Conservation (phyloP, 2,113 vertebrate genomes). For the Nanorana parkeri region DNA sequence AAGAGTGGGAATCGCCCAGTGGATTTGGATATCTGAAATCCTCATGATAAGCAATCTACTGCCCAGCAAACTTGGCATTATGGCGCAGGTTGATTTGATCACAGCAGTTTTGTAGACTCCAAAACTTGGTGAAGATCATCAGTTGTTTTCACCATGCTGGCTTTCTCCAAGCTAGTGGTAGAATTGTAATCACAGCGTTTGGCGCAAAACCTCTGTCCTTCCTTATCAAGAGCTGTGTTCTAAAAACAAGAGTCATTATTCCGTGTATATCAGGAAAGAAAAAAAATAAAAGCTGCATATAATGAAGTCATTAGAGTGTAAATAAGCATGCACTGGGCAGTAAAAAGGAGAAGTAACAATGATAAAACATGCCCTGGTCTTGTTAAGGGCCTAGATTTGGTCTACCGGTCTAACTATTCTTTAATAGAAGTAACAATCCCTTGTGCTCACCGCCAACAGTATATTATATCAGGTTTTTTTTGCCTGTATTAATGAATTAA, state of each 20-base stretch:
- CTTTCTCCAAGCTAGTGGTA: conserved; percentile 61
- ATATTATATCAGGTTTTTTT: too few species aligned
- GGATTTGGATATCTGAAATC: conserved; percentile 59
- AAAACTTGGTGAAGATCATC: conserved; percentile 56
- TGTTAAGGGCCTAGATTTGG: too few species aligned
- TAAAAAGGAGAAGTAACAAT: conserved; percentile 76
- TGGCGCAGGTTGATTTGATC: conserved; percentile 63
- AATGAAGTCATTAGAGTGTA: too few species aligned
- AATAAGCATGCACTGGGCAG: conserved; percentile 67
- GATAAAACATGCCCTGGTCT: neutral
- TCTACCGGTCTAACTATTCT: too few species aligned
- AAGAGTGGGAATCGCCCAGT: neutral
- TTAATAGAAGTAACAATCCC: too few species aligned
- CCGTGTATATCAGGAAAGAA: conserved; percentile 22
- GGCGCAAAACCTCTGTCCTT: conserved; percentile 82
- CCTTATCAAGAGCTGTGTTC: conserved; percentile 98
- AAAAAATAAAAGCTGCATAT: too few species aligned
- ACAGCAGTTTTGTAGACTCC: conserved; percentile 61
- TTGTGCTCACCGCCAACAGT: too few species aligned
- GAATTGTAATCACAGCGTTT: conserved; percentile 69
- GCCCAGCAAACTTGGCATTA: conserved; percentile 13
- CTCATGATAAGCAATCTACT: conserved; percentile 54
- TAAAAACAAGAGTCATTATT: conserved; percentile 66
- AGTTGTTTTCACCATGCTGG: conserved; percentile 58
- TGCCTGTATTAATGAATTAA: too few species aligned